phyloP scores from a whole-genome alignment of 2,797 vertebrate species.

The Enoplosus armatus region DNA sequence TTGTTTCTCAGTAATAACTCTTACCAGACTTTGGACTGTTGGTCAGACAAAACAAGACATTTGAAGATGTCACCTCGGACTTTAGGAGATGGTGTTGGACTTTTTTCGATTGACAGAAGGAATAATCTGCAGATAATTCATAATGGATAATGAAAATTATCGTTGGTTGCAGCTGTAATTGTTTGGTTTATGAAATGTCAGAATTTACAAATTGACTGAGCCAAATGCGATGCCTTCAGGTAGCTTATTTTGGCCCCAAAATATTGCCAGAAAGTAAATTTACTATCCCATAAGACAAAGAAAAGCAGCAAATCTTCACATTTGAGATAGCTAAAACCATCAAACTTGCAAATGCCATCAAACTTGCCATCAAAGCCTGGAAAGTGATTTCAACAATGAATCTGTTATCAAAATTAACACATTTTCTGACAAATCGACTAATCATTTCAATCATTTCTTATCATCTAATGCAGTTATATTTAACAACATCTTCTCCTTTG shows the following conservation, averaged over 20 bases:
- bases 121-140: background rate
- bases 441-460: background rate
- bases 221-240: background rate
- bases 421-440: background rate
- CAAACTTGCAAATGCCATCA: no score
- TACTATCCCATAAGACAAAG: background rate
- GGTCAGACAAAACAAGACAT: no score
- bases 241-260: background rate
- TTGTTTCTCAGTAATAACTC: no score
- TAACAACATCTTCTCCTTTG: background rate
- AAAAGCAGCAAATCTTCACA: background rate
- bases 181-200: background rate
- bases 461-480: background rate
- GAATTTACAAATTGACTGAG: background rate
- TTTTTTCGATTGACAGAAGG: background rate
- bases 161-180: accelerated
- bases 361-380: no score
- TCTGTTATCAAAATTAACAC: background rate
- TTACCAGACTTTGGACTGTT: no score
- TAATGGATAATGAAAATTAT: background rate
- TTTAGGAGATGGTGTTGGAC: background rate
- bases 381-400: background rate
- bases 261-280: background rate
- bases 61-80: background rate
- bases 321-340: background rate